A percentile compares a stretch with the other conserved stretches of the same genome.
phyloP scores from a whole-genome alignment of 2,797 vertebrate species.

The Clangula hyemalis region DNA sequence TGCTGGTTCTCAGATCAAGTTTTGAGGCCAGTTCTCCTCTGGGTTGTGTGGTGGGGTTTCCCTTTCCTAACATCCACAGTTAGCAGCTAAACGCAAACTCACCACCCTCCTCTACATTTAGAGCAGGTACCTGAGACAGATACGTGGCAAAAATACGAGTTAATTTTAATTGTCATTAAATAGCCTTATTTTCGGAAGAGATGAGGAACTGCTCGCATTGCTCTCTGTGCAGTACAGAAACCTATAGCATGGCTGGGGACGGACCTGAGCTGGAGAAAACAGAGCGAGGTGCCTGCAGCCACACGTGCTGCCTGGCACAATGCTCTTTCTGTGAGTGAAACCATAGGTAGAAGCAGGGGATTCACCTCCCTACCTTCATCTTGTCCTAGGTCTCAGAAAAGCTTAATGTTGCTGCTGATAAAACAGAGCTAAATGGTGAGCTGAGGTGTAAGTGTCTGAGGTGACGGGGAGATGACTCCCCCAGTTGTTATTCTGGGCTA shows the following conservation, averaged over 20 bases:
- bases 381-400: neutral
- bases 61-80: neutral
- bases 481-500: neutral
- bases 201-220: no score
- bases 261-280: neutral
- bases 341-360: neutral
- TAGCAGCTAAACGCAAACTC: neutral
- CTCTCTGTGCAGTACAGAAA: neutral
- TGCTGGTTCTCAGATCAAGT: neutral
- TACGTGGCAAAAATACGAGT: neutral
- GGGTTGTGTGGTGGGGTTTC: neutral
- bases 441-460: neutral
- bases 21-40: neutral
- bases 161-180: neutral
- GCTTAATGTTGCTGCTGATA: neutral
- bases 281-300: fast-evolving
- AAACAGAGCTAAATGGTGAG: neutral
- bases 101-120: neutral
- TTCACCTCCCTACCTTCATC: neutral
- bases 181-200: neutral
- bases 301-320: fast-evolving
- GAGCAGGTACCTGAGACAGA: neutral
- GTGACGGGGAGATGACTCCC: neutral
- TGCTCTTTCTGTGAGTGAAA: neutral
- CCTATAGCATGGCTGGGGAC: neutral